These are phyloP conservation scores for Eleginops maclovinus DNA, from an alignment of 2,113 vertebrate genomes.

Conservation along the genomic window DNA sequence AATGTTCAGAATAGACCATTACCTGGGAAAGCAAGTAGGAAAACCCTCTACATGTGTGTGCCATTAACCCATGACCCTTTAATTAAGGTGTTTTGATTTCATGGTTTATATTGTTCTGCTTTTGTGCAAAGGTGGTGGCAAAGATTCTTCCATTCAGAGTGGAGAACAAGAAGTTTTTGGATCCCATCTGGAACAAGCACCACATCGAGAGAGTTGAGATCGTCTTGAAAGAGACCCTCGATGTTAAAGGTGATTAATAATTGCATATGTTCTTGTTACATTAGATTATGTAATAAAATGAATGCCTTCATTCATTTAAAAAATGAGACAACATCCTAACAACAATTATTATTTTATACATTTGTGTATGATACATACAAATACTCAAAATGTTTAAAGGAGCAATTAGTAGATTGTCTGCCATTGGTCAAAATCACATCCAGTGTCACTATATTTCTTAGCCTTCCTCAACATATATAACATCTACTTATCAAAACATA, in stretches of 20 bases:
- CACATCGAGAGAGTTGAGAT: conserved; percentile 94
- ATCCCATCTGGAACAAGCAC: conserved; percentile 92
- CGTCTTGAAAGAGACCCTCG: conserved; percentile 94
- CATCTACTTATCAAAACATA: too few species aligned
- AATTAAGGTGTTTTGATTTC: conserved; percentile 5
- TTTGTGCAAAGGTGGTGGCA: conserved; percentile 88
- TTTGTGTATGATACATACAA: too few species aligned
- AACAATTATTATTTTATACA: too few species aligned
- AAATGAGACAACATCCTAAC: too few species aligned
- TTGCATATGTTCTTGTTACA: too few species aligned
- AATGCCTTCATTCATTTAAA: too few species aligned
- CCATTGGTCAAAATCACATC: too few species aligned
- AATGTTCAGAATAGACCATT: conserved; percentile 97
- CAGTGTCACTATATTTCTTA: too few species aligned
- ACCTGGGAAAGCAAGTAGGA: conserved; percentile 95
- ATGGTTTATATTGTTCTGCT: conserved; percentile 4
- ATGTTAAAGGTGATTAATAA: conserved; percentile 88
- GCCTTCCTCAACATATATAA: too few species aligned
- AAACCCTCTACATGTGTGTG: not conserved
- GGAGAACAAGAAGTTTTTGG: conserved; percentile 88
- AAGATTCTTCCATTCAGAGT: conserved; percentile 94
- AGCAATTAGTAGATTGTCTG: too few species aligned
- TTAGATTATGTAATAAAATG: too few species aligned
- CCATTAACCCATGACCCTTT: not conserved
- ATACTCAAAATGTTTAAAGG: too few species aligned